Percentiles rank a stretch among this genome's conserved stretches.
Evolutionary conservation across 2,113 vertebrate species (phyloP).

Genomic region (Narcine bancroftii): DNA sequence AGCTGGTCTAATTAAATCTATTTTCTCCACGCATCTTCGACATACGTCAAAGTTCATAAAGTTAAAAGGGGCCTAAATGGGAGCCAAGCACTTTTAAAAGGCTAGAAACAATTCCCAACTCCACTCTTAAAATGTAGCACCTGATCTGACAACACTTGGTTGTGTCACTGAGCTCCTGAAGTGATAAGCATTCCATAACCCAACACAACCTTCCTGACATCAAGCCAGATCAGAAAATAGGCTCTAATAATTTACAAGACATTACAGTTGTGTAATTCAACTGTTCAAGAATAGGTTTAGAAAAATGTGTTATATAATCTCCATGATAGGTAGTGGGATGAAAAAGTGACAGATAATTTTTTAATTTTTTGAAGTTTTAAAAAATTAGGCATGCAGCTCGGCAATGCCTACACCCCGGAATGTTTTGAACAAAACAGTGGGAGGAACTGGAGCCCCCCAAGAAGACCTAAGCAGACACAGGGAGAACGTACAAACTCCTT

Average conservation of each 20-base stretch:
- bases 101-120: not conserved
- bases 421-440: no score
- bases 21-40: not conserved
- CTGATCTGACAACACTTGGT: not conserved
- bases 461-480: no score
- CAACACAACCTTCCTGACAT: not conserved
- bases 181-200: not conserved
- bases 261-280: not conserved
- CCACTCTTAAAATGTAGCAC: not conserved
- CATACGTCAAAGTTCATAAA: not conserved
- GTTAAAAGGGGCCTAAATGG: not conserved
- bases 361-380: no score
- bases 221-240: not conserved
- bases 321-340: not conserved
- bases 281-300: not conserved
- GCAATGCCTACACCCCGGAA: no score
- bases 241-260: not conserved
- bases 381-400: no score
- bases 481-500: no score
- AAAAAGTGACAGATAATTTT: not conserved
- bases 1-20: not conserved
- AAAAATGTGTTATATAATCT: not conserved
- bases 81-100: not conserved
- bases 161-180: not conserved
- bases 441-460: no score